Evolutionary conservation across 2,113 vertebrate species (phyloP), one percentile per base, ranked within the genome.

Genomic region (Zingel zingel): DNA sequence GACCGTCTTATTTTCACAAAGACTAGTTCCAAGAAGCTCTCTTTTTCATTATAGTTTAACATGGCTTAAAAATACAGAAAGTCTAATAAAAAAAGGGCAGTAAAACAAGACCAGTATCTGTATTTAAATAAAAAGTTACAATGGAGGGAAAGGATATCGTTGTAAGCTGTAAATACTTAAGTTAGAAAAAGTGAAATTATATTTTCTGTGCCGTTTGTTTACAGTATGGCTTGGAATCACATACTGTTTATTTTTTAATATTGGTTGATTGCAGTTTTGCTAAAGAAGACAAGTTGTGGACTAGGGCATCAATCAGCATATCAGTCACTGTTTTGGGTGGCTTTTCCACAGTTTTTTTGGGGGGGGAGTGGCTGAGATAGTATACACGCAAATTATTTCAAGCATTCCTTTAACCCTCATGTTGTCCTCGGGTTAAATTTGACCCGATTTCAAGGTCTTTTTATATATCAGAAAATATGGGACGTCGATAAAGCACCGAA

Each of bases 61-160:
- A 56, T 23, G 54, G 54, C 14, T 23, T 68, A 18, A 79, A 83
- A 83, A 69, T 39, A 69, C 45, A 67, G 19, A 67, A 74, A 47
- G 63, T 43, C 23, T 14, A 30, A 67, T 62, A 25, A 43, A 30
- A 56, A n/a, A 48, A 36, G 6, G 21, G 27, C 57, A 64, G 18
- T 50, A 81, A 27, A 43, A 74, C 16, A 59, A 58, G 16, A n/a
- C 10, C 16, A 15, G 10, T 23, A 11, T 4, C 10, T 39, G 33
- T 68, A 5, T 43, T 25, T n/a, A 0, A 16, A 43, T 7, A 30
- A 23, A 27, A 62, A 3, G 59, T 64, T 36, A 54, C 11, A 4
- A 23, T 27, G 18, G 53, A 67, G 30, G 53, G 30, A 59, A 27
- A 21, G 25, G 51, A 65, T 30, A 56, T 23, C 5, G 63, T 6